Conservation (phyloP, 2,113 vertebrate species). For the Laticauda laticaudata region DNA sequence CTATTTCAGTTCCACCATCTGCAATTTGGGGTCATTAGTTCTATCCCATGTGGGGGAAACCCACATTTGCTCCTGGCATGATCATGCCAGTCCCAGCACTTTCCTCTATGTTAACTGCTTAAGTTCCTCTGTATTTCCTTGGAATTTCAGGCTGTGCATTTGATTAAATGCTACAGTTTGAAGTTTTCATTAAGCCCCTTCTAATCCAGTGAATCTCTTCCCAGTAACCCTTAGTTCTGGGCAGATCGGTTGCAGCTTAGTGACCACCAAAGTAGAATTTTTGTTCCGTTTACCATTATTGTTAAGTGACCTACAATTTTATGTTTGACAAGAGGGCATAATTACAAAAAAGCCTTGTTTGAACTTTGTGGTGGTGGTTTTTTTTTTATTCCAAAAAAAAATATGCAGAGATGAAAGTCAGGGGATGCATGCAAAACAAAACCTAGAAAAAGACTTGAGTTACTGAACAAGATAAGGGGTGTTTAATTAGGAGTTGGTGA, state of each 20-base stretch:
- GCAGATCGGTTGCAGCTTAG: background rate
- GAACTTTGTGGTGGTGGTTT: background rate
- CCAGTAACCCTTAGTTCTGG: background rate
- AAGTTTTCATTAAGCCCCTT: background rate
- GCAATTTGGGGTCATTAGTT: background rate
- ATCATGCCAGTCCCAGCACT: background rate
- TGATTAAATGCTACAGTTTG: background rate
- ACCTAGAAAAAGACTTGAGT: background rate
- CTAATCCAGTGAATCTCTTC: background rate
- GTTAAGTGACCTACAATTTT: background rate
- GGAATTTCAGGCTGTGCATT: background rate
- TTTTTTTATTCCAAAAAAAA: background rate
- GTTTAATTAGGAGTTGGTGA: background rate
- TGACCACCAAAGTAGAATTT: background rate
- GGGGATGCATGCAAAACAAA: background rate
- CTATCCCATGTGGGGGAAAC: background rate
- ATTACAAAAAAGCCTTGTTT: background rate
- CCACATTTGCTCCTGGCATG: background rate
- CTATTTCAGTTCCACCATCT: background rate
- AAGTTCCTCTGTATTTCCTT: background rate
- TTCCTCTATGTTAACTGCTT: background rate
- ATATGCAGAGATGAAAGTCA: background rate
- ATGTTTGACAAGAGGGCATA: background rate
- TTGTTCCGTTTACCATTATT: background rate
- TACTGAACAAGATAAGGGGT: background rate